These are phyloP conservation scores for Pseudopodoces humilis DNA, from an alignment of 2,113 vertebrate species.

Conservation along the genomic window DNA sequence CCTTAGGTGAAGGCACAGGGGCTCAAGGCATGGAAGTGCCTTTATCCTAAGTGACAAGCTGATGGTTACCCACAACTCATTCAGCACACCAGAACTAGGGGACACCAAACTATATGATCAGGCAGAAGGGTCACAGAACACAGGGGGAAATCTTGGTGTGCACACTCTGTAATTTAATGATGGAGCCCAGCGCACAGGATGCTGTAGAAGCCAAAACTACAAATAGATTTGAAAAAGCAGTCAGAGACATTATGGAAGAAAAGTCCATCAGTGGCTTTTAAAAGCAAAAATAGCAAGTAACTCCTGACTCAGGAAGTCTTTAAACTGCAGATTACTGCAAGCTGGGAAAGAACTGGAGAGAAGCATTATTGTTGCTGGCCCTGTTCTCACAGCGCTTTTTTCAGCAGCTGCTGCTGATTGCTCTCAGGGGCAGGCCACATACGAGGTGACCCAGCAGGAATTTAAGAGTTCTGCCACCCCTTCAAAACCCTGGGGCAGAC, in stretches of 20 bases:
- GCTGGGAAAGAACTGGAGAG: neutral
- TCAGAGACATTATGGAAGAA: conserved; percentile 17
- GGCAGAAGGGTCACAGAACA: neutral
- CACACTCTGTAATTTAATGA: neutral
- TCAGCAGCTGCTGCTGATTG: neutral
- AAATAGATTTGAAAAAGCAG: conserved; percentile 41
- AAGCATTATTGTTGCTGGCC: neutral
- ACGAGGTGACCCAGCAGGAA: neutral
- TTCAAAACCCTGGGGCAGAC: neutral
- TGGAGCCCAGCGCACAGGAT: neutral
- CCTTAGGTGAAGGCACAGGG: neutral
- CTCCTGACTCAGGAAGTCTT: conserved; percentile 49
- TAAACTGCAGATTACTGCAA: conserved; percentile 53
- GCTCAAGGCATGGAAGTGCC: neutral
- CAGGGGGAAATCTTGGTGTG: neutral
- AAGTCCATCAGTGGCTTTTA: conserved; percentile 33
- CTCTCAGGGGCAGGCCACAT: neutral
- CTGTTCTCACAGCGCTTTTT: neutral
- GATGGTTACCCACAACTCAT: neutral
- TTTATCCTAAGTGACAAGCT: neutral
- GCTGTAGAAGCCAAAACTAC: conserved; percentile 43
- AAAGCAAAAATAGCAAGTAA: conserved; percentile 18
- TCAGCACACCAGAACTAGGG: neutral
- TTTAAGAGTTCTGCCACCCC: neutral
- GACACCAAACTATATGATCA: neutral